Percentiles rank a stretch among this genome's conserved stretches.
Evolutionary conservation across 2,888 invertebrate species (phyloP).

Genomic region (Callyntrura sp.): DNA sequence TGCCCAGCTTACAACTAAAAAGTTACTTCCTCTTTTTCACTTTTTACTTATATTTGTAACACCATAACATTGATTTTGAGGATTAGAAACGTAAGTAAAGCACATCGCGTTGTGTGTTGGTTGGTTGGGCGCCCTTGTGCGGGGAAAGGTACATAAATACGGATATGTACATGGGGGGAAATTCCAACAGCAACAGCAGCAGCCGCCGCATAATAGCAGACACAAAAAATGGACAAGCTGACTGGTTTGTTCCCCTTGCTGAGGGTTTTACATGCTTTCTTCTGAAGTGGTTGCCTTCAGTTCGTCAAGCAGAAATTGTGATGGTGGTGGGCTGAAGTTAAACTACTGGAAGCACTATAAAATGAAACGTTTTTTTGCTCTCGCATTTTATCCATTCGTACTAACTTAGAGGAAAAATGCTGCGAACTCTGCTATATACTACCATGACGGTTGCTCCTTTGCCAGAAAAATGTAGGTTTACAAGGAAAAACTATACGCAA

Average conservation of each 20-base stretch:
- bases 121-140: neutral
- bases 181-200: neutral
- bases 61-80: slow-evolving; percentile 84
- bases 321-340: slow-evolving; percentile 12
- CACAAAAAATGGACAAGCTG: slow-evolving; percentile 26
- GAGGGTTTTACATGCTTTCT: slow-evolving; percentile 11
- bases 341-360: slow-evolving; percentile 23
- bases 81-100: slow-evolving; percentile 71
- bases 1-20: slow-evolving; percentile 30
- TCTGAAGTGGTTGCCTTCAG: slow-evolving; percentile 21
- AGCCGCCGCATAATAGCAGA: neutral
- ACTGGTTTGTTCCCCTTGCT: slow-evolving; percentile 8
- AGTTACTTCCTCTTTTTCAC: slow-evolving; percentile 39
- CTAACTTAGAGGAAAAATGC: neutral
- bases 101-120: slow-evolving; percentile 21
- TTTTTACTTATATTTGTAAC: slow-evolving; percentile 64
- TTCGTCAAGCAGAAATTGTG: slow-evolving; percentile 1
- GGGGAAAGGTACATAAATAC: neutral
- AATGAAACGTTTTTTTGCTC: slow-evolving; percentile 20
- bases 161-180: neutral
- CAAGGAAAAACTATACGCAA: neutral
- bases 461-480: neutral
- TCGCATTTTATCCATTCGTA: slow-evolving; percentile 13
- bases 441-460: neutral
- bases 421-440: neutral